Evolutionary conservation across 2,888 invertebrate species (phyloP), one percentile per base, ranked within the genome.

Genomic region (Villa cingulata): DNA sequence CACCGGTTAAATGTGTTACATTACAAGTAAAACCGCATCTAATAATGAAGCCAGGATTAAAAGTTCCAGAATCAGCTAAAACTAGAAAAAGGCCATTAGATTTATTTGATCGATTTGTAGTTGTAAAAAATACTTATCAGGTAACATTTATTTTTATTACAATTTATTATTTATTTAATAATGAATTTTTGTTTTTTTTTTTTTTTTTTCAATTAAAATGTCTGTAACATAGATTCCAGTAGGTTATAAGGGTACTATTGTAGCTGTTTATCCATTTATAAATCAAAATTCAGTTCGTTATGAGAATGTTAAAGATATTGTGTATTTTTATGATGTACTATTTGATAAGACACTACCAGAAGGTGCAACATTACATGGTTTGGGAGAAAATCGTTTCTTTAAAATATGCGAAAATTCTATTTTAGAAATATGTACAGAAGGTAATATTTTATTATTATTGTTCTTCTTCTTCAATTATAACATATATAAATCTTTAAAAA

Each of bases 101-200:
- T 51, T 62, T 96, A 51, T 81, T 86, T 59, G 95, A 97, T 70
- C 76, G 96, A 44, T 80, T 97, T 41, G 80, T 94, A 5, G 81
- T 84, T 60, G 80, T 85, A 0, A 74, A 83, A 29, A 77, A 78
- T 32, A 78, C 80, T 45, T 83, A 79, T 60, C 76, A 83, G 2
- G 86, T 63, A 55, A 55, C n/a, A n/a, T n/a, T n/a, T n/a, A n/a
- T n/a, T n/a, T n/a, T n/a, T n/a, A n/a, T n/a, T n/a, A n/a, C n/a
- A n/a, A n/a, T n/a, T n/a, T n/a, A n/a, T n/a, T n/a, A n/a, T n/a
- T n/a, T n/a, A n/a, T n/a, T n/a, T n/a, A n/a, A n/a, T n/a, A n/a
- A n/a, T n/a, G n/a, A n/a, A n/a, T n/a, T n/a, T n/a, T n/a, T n/a
- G n/a, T n/a, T n/a, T n/a, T n/a, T n/a, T n/a, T n/a, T n/a, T n/a